phyloP scores from a whole-genome alignment of 2,888 invertebrate species.

The Mimachlamys varia region DNA sequence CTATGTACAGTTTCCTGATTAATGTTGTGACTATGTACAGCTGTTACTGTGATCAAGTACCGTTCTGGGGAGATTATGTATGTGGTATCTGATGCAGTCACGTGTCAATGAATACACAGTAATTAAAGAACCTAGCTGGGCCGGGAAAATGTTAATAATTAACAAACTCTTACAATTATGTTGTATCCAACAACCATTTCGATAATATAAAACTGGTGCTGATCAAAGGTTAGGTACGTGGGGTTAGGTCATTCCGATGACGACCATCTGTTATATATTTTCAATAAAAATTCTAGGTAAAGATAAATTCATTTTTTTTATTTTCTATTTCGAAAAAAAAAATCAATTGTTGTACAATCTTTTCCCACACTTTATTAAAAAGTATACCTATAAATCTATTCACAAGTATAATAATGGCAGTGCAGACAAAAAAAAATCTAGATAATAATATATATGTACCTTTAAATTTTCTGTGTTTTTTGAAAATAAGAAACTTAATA shows the following conservation, averaged over 20 bases:
- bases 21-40: too few relatives aligned
- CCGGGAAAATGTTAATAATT: background rate
- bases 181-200: background rate
- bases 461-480: too few relatives aligned
- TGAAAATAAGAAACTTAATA: too few relatives aligned
- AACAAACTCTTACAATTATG: background rate
- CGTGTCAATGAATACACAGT: background rate
- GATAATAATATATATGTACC: too few relatives aligned
- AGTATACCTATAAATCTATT: too few relatives aligned
- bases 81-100: background rate
- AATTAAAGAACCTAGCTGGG: background rate
- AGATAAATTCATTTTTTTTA: too few relatives aligned
- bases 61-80: background rate
- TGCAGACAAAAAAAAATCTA: too few relatives aligned
- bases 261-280: background rate
- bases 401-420: too few relatives aligned
- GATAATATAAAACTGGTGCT: background rate
- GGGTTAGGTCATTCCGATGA: background rate
- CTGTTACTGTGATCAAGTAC: background rate
- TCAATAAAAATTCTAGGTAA: too few relatives aligned
- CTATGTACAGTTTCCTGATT: background rate
- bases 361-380: too few relatives aligned
- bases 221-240: background rate
- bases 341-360: too few relatives aligned
- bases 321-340: too few relatives aligned